Conservation (phyloP, 2,113 vertebrate species). For the Sylvia atricapilla region DNA sequence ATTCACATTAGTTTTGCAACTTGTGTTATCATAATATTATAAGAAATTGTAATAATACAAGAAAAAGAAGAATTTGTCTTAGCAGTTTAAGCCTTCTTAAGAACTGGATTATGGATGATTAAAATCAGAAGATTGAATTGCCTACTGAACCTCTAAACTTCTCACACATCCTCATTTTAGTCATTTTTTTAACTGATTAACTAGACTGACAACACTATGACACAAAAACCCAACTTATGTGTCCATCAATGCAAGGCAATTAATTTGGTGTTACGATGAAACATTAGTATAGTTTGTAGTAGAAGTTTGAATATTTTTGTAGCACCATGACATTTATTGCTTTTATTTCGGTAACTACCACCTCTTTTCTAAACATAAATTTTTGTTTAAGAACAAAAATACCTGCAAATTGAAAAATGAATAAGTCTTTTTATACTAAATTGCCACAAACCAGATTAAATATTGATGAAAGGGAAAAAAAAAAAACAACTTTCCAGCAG, state of each 20-base stretch:
- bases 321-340: not conserved
- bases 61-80: not conserved
- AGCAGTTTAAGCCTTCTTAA: constrained; percentile 12
- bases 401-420: not conserved
- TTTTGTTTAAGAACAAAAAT: not conserved
- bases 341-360: not conserved
- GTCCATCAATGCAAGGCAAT: constrained; percentile 29
- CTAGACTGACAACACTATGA: not conserved
- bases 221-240: not conserved
- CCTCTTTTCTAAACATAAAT: not conserved
- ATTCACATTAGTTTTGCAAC: not conserved
- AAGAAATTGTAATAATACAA: not conserved
- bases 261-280: constrained; percentile 22
- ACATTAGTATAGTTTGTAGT: not conserved
- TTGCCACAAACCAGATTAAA: not conserved
- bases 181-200: constrained; percentile 4
- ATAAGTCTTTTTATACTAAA: not conserved
- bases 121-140: constrained; percentile 17
- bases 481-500: not conserved
- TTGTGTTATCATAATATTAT: not conserved
- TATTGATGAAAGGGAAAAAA: not conserved
- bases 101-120: not conserved
- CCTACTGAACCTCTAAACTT: not conserved
- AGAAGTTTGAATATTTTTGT: not conserved
- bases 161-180: constrained; percentile 27